A percentile compares a stretch with the other conserved stretches of the same genome.
phyloP scores from a whole-genome alignment of 2,797 vertebrate species.

The Acrossocheilus wenchowensis region DNA sequence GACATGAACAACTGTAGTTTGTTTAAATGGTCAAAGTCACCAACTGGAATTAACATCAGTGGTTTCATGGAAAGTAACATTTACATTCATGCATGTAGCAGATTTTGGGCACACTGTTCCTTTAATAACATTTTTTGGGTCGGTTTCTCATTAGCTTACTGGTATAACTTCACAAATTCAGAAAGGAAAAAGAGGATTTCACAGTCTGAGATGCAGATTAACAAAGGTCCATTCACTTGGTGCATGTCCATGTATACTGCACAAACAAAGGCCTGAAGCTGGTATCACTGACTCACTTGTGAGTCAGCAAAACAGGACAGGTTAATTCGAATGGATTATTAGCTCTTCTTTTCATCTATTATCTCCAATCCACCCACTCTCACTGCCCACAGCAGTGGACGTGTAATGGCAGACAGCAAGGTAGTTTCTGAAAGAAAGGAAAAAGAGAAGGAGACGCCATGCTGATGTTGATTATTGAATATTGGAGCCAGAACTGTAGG shows the following conservation, averaged over 20 bases:
- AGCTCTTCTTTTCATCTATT: neutral
- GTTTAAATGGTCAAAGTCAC: neutral
- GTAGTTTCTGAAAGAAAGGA: conserved; percentile 5
- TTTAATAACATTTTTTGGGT: neutral
- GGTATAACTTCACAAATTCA: neutral
- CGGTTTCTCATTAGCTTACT: conserved; percentile 1
- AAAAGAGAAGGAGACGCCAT: neutral
- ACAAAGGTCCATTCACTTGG: neutral
- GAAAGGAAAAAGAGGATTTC: conserved; percentile 16
- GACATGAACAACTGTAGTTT: neutral
- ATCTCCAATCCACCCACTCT: neutral
- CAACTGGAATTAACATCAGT: neutral
- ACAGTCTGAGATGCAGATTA: conserved; percentile 35
- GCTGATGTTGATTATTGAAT: neutral
- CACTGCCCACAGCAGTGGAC: conserved; percentile 15
- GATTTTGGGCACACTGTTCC: neutral
- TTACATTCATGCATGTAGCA: neutral
- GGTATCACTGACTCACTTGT: neutral
- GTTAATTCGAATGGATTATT: conserved; percentile 4
- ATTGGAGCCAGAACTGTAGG: neutral
- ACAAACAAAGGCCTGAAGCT: neutral
- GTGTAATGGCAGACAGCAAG: neutral
- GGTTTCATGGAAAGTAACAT: neutral
- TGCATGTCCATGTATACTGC: neutral
- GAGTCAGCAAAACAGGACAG: conserved; percentile 1